Conservation (phyloP, 2,888 invertebrate species). For the Mesorhabditis belari region DNA sequence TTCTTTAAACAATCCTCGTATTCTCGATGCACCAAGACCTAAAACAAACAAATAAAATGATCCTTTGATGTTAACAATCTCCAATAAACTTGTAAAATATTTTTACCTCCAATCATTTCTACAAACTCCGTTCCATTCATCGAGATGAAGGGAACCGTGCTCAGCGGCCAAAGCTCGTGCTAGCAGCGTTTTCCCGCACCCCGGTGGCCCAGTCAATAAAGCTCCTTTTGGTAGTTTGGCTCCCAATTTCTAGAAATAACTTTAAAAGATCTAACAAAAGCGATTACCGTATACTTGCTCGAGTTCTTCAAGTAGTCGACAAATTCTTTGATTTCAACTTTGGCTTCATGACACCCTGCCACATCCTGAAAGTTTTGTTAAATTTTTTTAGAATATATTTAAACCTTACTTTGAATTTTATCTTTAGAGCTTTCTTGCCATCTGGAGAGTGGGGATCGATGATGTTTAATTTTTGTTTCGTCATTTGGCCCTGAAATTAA, state of each 20-base stretch:
- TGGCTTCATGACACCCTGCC: conserved; percentile 87
- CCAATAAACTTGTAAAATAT: too few species aligned
- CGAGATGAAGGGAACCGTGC: conserved; percentile 89
- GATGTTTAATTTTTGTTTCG: conserved; percentile 78
- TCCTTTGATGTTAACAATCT: too few species aligned
- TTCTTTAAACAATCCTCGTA: conserved; percentile 87
- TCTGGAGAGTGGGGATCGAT: conserved; percentile 67
- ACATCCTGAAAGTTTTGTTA: conserved; percentile 67
- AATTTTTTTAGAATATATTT: conserved; percentile 65
- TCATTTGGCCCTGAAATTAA: not conserved
- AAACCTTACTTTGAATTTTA: conserved; percentile 54
- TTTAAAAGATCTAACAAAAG: not conserved
- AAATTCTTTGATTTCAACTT: conserved; percentile 92
- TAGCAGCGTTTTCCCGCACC: conserved; percentile 84
- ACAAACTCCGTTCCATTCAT: conserved; percentile 99
- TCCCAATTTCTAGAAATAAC: conserved; percentile 55
- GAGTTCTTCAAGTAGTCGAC: conserved; percentile 92
- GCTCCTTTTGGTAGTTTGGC: conserved; percentile 77
- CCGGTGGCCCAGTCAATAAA: conserved; percentile 85
- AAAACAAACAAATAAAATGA: not conserved
- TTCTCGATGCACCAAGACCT: conserved; percentile 86
- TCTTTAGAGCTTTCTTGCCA: conserved; percentile 40
- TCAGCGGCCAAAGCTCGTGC: conserved; percentile 95
- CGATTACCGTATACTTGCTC: conserved; percentile 74
- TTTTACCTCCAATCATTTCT: conserved; percentile 90